Conservation (phyloP, 2,888 invertebrate species). For the Xestia ashworthii region DNA sequence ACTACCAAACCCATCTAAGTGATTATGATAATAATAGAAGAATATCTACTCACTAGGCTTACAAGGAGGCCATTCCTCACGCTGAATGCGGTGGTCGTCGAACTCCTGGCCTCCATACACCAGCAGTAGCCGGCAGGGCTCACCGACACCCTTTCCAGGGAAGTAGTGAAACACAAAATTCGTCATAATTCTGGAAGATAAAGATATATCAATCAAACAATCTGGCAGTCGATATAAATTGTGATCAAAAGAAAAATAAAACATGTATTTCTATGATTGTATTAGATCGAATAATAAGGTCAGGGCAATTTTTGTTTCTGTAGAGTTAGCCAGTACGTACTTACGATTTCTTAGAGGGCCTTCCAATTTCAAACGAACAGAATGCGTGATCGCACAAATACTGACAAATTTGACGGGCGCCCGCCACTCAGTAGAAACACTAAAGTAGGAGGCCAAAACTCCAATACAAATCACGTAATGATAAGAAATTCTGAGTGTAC, state of each 20-base stretch:
- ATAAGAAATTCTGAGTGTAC: background rate
- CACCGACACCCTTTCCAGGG: slow-evolving; percentile 90
- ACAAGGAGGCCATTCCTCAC: slow-evolving; percentile 86
- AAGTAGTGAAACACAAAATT: slow-evolving; percentile 91
- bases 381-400: background rate
- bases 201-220: background rate
- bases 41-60: slow-evolving; percentile 65
- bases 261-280: background rate
- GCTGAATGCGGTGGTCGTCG: slow-evolving; percentile 89
- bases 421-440: background rate
- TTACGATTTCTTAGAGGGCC: background rate
- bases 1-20: background rate
- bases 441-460: background rate
- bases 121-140: slow-evolving; percentile 91
- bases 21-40: background rate
- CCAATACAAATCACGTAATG: background rate
- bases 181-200: slow-evolving; percentile 73
- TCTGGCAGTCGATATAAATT: background rate
- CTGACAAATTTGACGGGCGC: background rate
- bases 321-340: background rate
- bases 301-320: background rate
- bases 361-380: background rate
- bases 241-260: background rate
- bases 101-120: slow-evolving; percentile 91
- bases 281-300: background rate